Conservation (phyloP, 1,140 invertebrate genomes). For the Lordiphosa collinella region DNA sequence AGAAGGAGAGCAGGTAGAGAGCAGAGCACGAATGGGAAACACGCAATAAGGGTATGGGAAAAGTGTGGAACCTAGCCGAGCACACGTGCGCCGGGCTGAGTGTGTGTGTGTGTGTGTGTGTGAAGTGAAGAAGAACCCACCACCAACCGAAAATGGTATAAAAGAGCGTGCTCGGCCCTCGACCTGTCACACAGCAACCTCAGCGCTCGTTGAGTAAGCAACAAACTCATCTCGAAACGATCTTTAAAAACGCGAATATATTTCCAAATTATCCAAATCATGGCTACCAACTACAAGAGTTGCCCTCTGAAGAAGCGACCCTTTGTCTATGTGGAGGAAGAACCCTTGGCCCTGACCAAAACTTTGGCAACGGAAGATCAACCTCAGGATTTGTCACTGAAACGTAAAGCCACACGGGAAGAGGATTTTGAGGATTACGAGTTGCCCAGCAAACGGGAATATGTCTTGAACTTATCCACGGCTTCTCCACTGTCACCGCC, state of each 20-base stretch:
- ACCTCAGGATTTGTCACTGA: constrained; percentile 85
- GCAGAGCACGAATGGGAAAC: constrained; percentile 50
- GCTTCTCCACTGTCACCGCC: constrained; percentile 63
- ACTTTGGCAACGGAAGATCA: constrained; percentile 43
- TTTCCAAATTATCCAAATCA: constrained; percentile 26
- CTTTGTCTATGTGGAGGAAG: constrained; percentile 82
- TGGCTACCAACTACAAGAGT: constrained; percentile 87
- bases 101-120: constrained; percentile 25
- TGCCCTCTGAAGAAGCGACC: constrained; percentile 94
- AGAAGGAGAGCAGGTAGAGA: constrained; percentile 32
- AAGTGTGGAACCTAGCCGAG: constrained; percentile 55
- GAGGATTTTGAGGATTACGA: constrained; percentile 50
- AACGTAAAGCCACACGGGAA: constrained; percentile 48
- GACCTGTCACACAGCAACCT: constrained; percentile 75
- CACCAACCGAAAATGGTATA: constrained; percentile 45
- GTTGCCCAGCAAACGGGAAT: constrained; percentile 64
- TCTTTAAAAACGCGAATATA: constrained; percentile 4
- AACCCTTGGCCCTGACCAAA: constrained; percentile 67
- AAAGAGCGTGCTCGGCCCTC: constrained; percentile 59
- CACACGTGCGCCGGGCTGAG: constrained; percentile 38
- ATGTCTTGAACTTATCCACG: constrained; percentile 68
- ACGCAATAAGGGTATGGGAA: constrained; percentile 76
- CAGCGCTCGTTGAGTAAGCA: constrained; percentile 74
- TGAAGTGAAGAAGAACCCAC: constrained; percentile 66
- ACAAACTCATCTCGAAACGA: constrained; percentile 11